Base-by-base conservation (phyloP, 2,888 invertebrate species). In the Dione vanillae region DNA sequence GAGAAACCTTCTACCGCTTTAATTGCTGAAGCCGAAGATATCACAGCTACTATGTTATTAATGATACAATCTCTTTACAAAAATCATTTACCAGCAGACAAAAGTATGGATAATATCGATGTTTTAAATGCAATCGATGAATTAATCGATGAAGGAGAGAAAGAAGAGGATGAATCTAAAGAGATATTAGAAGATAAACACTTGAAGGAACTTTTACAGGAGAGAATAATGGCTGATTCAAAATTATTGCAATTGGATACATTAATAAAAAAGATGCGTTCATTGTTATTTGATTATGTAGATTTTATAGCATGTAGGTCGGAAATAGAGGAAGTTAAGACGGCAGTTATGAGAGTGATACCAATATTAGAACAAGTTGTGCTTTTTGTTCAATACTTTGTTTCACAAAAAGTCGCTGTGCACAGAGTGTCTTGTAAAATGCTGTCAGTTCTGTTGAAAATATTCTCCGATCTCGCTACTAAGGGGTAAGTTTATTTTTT, bases 381-480 rank as follows among this genome's bases (percentile, higher is more conserved):
- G 59, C 84, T 96, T 20, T 92, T 98, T 61, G 95, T 95, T 1
- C 96, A 98, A 83, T 98, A 96, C 84, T 96, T 97, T 79, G 85
- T 98, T 7, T 95, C 96, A 0, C 96, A 97, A 78, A 96, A 96
- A 83, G 94, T 98, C 2, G 95, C 96, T 0, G 94, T 96, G 0
- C 97, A 97, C 81, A 95, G 97, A 78, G 94, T 96, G 0, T 95
- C 96, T 0, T 96, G 96, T 77, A 98, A 98, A 91, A 95, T 98
- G 91, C 91, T 97, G 9, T 97, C 97, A 0, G 94, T 98, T 5
- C 93, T 99, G 69, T 86, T 98, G 67, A 96, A 96, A 73, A 95
- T 98, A 14, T 99, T 99, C 85, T 95, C 96, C 0, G 97, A 98
- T 78, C 93, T 99, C 41, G 95, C 96, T 14, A 93, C 94, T 51